phyloP scores from a whole-genome alignment of 2,797 vertebrate species.

The Chaunax sp. region DNA sequence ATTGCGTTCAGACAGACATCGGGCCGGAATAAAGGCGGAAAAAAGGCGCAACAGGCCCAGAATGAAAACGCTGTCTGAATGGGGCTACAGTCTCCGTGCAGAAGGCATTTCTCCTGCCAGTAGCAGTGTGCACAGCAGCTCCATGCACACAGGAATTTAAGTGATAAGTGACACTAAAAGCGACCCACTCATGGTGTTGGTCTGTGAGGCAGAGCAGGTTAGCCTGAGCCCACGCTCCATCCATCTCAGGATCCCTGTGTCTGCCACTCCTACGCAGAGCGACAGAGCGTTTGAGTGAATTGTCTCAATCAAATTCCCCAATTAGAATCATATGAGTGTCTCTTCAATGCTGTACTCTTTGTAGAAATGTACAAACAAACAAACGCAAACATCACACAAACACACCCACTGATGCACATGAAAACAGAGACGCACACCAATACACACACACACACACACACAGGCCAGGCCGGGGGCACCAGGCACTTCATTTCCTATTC shows the following conservation, averaged over 20 bases:
- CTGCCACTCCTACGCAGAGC: slow-evolving; percentile 37
- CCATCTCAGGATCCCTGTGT: slow-evolving; percentile 45
- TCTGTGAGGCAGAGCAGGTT: slow-evolving; percentile 48
- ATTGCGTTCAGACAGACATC: too few species aligned
- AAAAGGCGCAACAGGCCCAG: too few species aligned
- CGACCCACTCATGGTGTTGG: slow-evolving; percentile 43
- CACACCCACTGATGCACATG: slow-evolving; percentile 24
- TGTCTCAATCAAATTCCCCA: slow-evolving; percentile 67
- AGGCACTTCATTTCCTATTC: slow-evolving; percentile 77
- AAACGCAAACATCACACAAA: slow-evolving; percentile 40
- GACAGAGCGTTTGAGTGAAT: slow-evolving; percentile 42
- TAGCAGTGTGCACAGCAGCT: slow-evolving; percentile 46
- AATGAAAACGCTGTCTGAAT: too few species aligned
- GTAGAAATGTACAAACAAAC: slow-evolving; percentile 49
- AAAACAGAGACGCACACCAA: background rate
- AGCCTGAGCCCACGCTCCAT: slow-evolving; percentile 51
- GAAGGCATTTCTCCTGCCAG: slow-evolving; percentile 37
- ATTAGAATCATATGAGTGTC: slow-evolving; percentile 57
- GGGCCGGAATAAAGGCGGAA: too few species aligned
- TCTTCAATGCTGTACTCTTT: slow-evolving; percentile 45
- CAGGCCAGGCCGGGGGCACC: slow-evolving; percentile 52
- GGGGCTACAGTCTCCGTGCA: slow-evolving; percentile 2
- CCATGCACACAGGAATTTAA: slow-evolving; percentile 51
- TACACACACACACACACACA: slow-evolving; percentile 12
- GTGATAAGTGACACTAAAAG: slow-evolving; percentile 60